These are phyloP conservation scores for Chionoecetes opilio DNA, from an alignment of 1,140 invertebrate genomes.

Conservation along the genomic window DNA sequence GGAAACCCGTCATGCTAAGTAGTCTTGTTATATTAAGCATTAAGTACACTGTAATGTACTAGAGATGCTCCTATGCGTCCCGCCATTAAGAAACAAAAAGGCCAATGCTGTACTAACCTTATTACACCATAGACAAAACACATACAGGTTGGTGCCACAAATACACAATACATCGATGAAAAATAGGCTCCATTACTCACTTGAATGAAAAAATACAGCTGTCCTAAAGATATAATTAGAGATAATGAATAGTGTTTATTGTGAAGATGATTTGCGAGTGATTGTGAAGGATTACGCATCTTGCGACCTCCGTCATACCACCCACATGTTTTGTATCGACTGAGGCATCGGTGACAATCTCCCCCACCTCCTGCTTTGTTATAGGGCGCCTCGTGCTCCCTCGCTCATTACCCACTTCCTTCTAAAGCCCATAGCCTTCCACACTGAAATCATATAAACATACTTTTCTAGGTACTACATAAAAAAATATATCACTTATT, in stretches of 20 bases:
- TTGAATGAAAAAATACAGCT: too few species aligned
- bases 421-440: background rate
- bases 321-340: conserved; percentile 3
- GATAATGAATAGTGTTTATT: background rate
- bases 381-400: background rate
- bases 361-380: background rate
- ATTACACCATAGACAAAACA: background rate
- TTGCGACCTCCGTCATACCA: background rate
- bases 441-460: too few species aligned
- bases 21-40: conserved; percentile 52
- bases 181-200: too few species aligned
- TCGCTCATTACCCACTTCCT: background rate
- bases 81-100: background rate
- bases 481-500: too few species aligned
- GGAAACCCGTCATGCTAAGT: conserved; percentile 22
- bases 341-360: background rate
- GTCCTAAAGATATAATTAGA: background rate
- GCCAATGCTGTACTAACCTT: background rate
- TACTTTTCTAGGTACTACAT: too few species aligned
- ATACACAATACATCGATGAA: background rate
- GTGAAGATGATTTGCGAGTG: background rate
- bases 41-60: conserved; percentile 40
- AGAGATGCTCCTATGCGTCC: background rate
- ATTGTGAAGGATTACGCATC: background rate
- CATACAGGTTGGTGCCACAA: background rate